Base-by-base conservation (phyloP, 2,888 invertebrate species). In the Acleris emargana region DNA sequence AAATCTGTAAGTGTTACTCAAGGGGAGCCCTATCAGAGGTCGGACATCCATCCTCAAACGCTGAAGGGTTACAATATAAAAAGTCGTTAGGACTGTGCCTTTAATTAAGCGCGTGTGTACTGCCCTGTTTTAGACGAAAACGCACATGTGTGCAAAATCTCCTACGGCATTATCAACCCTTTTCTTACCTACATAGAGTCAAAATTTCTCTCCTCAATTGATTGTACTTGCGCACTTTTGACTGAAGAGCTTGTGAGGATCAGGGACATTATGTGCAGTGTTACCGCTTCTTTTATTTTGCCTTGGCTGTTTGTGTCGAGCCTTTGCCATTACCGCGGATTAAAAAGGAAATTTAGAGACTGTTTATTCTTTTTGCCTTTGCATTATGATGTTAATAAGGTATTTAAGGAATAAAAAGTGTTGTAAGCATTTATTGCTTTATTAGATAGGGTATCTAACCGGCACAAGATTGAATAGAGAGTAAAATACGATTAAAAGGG, bases 61-160 rank as follows among this genome's bases (percentile, higher is more conserved):
- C 18, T 64, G 53, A 64, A 59, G 64, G 64, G 64, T 59, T 64
- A 45, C 52, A 42, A 45, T 63, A 62, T 62, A 64, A 64, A 63
- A 64, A 59, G 49, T 54, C 59, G 42, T 59, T 54, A 49, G 50
- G 58, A 52, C 53, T 45, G 17, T 25, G 22, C 25, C 57, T 59
- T 49, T 64, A 64, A 64, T 64, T 64, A 64, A 64, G 54, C 18
- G 47, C 63, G 47, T 63, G 53, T 58, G 58, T 54, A 42, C 49
- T 22, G 13, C 22, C 43, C 20, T 38, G 3, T 13, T 13, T 38
- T 38, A 38, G 38, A 4, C 11, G 13, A 38, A 38, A 38, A 13
- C 2, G 38, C 4, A 38, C 13, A 38, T 13, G 5, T 13, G 4
- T 38, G 13, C 13, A 13, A 38, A 13, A 38, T 1, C 13, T 38